phyloP scores from a whole-genome alignment of 2,113 vertebrate species.

The Macrotus californicus region DNA sequence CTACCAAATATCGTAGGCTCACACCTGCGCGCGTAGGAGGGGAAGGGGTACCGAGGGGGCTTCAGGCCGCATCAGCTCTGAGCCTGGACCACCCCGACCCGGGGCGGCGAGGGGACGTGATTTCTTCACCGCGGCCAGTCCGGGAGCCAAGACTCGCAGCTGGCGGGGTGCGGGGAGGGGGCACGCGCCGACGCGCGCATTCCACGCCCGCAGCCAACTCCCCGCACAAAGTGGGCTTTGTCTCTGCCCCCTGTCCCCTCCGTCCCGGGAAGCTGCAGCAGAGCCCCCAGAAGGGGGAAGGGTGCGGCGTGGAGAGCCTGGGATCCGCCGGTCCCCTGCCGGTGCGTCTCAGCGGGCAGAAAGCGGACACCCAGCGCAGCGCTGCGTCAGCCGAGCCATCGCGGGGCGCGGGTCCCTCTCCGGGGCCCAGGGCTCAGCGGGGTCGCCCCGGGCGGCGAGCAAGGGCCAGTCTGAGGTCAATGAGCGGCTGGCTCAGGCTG shows the following conservation, averaged over 20 bases:
- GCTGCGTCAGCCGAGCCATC: conserved; percentile 30
- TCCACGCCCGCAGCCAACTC: conserved; percentile 49
- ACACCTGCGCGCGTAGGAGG: background rate
- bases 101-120: background rate
- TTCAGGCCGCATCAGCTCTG: background rate
- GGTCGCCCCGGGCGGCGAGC: background rate
- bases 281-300: background rate
- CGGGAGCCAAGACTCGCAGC: background rate
- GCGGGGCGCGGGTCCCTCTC: background rate
- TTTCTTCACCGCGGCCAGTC: background rate
- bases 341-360: conserved; percentile 33
- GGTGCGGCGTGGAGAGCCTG: background rate
- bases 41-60: background rate
- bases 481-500: conserved; percentile 40
- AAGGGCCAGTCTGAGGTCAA: conserved; percentile 28
- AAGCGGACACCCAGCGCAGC: background rate
- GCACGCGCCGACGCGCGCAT: conserved; percentile 48
- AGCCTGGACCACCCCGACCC: background rate
- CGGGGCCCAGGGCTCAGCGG: conserved; percentile 4
- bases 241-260: background rate
- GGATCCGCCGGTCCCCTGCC: background rate
- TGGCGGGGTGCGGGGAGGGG: conserved; percentile 1
- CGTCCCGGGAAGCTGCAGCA: background rate
- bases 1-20: background rate
- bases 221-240: conserved; percentile 67